Conservation (phyloP, 2,113 vertebrate species). For the Circaetus gallicus region DNA sequence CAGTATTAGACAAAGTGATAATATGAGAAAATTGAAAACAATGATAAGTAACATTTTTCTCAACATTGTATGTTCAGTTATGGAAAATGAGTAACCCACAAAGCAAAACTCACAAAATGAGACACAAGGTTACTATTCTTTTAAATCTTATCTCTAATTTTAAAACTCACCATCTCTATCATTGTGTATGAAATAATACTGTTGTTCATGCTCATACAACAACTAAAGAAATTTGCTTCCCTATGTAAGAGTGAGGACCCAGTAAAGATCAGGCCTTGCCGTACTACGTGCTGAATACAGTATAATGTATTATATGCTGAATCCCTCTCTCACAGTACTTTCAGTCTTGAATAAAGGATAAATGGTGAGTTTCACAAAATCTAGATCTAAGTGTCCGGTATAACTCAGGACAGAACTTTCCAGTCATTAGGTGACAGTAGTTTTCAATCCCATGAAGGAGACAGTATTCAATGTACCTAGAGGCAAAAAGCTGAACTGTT, state of each 20-base stretch:
- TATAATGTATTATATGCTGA: not conserved
- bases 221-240: not conserved
- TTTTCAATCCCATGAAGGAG: not conserved
- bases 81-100: not conserved
- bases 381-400: not conserved
- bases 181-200: not conserved
- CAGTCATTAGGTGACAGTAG: not conserved
- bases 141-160: not conserved
- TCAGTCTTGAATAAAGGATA: not conserved
- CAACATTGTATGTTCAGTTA: not conserved
- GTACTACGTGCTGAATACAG: rapidly evolving
- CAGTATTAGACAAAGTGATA: not conserved
- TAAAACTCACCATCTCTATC: not conserved
- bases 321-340: not conserved
- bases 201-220: not conserved
- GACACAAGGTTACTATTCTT: not conserved
- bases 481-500: not conserved
- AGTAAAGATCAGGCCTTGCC: not conserved
- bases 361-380: not conserved
- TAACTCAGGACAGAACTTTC: not conserved
- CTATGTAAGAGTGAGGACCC: not conserved
- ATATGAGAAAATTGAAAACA: not conserved
- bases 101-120: not conserved
- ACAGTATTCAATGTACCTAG: not conserved
- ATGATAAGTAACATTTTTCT: not conserved